phyloP scores from a whole-genome alignment of 2,888 invertebrate genomes.

The Eupithecia abbreviata region DNA sequence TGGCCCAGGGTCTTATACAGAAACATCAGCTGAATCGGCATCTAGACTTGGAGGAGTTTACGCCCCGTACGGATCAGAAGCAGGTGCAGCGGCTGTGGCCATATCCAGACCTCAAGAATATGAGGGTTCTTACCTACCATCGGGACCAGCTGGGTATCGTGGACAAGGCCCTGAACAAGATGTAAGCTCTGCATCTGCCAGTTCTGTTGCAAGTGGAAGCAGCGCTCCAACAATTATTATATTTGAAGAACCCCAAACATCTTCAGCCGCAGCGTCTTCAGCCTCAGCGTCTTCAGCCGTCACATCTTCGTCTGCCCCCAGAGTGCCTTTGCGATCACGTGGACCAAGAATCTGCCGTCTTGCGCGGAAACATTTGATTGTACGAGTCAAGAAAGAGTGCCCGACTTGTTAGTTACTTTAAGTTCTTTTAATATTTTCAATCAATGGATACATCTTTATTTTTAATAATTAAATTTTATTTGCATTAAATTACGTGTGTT shows the following conservation, averaged over 20 bases:
- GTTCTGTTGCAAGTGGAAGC: not conserved
- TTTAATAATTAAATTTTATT: constrained; percentile 25
- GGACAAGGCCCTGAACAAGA: not conserved
- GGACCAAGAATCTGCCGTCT: constrained; percentile 63
- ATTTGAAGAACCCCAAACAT: not conserved
- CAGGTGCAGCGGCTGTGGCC: not conserved
- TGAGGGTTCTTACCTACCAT: not conserved
- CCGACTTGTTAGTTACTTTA: constrained; percentile 56
- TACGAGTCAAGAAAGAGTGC: constrained; percentile 61
- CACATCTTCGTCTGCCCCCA: constrained; percentile 29
- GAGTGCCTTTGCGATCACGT: constrained; percentile 41
- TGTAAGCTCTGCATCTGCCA: not conserved
- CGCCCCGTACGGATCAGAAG: not conserved
- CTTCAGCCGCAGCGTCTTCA: not conserved
- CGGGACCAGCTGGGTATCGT: not conserved
- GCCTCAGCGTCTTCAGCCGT: constrained; percentile 18
- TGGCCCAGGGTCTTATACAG: constrained; percentile 4
- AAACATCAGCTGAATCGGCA: not conserved
- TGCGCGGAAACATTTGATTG: constrained; percentile 59
- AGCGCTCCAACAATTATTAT: constrained; percentile 7
- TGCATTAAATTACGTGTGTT: not conserved
- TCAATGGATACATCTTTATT: constrained; percentile 64
- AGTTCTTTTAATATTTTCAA: constrained; percentile 26
- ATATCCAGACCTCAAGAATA: too few species aligned
- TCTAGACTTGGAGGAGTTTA: not conserved